Conservation (phyloP, 1,140 invertebrate genomes). For the Drosophila tsacasi region DNA sequence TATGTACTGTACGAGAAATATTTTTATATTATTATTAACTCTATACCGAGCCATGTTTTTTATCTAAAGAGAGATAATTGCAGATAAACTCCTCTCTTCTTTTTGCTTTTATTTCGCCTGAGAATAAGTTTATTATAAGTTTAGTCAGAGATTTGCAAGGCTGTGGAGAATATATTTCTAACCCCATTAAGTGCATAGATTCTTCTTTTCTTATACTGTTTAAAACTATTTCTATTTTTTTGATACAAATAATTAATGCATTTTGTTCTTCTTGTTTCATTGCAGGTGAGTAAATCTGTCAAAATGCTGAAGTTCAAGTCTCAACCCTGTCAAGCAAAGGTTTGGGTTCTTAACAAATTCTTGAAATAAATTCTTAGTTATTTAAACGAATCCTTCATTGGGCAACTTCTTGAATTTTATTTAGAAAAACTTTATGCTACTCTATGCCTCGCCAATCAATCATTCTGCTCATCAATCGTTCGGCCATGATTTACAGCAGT, state of each 20-base stretch:
- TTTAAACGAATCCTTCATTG: background rate
- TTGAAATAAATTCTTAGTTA: no score
- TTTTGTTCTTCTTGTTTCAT: constrained; percentile 35
- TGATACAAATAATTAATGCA: background rate
- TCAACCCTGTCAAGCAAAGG: constrained; percentile 40
- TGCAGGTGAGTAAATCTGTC: constrained; percentile 64
- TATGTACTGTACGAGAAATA: no score
- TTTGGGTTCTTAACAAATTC: background rate
- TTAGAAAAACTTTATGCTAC: background rate
- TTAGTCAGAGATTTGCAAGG: no score
- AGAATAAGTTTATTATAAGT: no score
- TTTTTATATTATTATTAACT: no score
- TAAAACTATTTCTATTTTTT: background rate
- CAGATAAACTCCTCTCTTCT: no score
- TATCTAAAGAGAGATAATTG: no score
- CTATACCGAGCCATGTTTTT: no score
- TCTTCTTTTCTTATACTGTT: background rate
- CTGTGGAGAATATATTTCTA: no score
- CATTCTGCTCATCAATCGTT: constrained; percentile 32
- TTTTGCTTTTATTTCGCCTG: no score
- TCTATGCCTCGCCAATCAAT: constrained; percentile 27
- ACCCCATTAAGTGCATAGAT: no score
- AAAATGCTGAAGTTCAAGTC: constrained; percentile 2
- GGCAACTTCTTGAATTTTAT: background rate
- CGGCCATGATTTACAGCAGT: constrained; percentile 6